Evolutionary conservation across 2,797 vertebrate species (phyloP).

Genomic region (Siniperca scherzeri): DNA sequence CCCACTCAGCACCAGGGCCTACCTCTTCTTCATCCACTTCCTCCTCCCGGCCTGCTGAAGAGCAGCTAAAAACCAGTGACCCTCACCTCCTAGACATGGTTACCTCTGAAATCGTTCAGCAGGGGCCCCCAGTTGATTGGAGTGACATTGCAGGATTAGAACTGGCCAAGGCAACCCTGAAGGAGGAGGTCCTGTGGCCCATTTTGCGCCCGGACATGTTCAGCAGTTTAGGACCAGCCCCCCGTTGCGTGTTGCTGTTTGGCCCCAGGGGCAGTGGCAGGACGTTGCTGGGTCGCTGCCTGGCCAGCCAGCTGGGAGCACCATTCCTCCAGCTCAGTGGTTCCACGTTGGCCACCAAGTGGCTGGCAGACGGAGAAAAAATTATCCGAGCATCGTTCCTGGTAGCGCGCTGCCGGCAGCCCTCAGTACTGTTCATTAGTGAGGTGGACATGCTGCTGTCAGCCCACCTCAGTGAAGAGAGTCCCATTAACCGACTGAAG

Average conservation of each 20-base stretch:
- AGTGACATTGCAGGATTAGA: conserved; percentile 97
- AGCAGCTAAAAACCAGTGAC: conserved; percentile 97
- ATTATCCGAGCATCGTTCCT: conserved; percentile 96
- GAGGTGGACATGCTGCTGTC: conserved; percentile 97
- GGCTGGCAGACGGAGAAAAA: conserved; percentile 96
- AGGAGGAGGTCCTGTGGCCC: conserved; percentile 99
- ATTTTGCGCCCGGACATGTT: conserved; percentile 97
- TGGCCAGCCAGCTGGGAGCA: conserved; percentile 97
- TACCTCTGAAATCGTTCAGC: conserved; percentile 96
- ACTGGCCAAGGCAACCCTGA: conserved; percentile 95
- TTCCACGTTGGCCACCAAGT: conserved; percentile 95
- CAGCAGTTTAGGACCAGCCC: conserved; percentile 92
- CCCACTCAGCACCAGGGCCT: conserved; percentile 89
- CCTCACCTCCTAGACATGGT: conserved; percentile 97
- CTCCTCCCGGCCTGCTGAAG: conserved; percentile 92
- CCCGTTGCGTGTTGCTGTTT: conserved; percentile 95
- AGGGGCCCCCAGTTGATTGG: conserved; percentile 97
- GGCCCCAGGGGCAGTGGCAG: conserved; percentile 97
- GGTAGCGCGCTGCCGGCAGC: conserved; percentile 96
- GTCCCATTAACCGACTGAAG: conserved; percentile 94
- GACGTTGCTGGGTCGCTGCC: conserved; percentile 95
- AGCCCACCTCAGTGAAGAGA: conserved; percentile 93
- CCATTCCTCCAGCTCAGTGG: conserved; percentile 95
- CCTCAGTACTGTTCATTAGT: conserved; percentile 96
- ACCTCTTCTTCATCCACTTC: conserved; percentile 90